Percentiles rank a stretch among this genome's conserved stretches.
These are phyloP conservation scores for Hippocampus guttulatus DNA, from an alignment of 2,113 vertebrate genomes.

Conservation along the genomic window DNA sequence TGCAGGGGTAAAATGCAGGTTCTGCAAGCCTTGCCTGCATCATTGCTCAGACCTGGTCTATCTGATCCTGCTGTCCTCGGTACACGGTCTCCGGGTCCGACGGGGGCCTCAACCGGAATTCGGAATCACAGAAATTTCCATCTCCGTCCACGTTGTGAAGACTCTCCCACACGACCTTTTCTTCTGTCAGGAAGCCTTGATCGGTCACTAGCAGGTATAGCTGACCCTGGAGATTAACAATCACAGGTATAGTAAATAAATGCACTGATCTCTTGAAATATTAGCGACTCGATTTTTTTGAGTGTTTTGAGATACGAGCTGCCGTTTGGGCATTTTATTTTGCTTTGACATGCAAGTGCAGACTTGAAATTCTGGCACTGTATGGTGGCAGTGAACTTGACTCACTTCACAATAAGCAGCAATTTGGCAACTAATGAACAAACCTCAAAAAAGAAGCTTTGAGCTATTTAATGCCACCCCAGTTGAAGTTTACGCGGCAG, in stretches of 20 bases:
- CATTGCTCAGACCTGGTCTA: slow-evolving; percentile 84
- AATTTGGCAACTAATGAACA: too few species aligned
- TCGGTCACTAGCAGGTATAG: slow-evolving; percentile 96
- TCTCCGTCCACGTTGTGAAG: slow-evolving; percentile 97
- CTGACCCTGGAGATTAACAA: slow-evolving; percentile 78
- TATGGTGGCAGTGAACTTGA: not conserved
- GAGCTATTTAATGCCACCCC: too few species aligned
- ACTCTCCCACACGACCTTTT: slow-evolving; percentile 98
- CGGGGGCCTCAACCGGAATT: slow-evolving; percentile 90
- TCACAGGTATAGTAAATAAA: slow-evolving; percentile 2
- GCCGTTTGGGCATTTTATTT: not conserved
- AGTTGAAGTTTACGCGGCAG: too few species aligned
- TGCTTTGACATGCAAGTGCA: too few species aligned
- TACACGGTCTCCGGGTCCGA: slow-evolving; percentile 95
- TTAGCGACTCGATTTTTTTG: not conserved
- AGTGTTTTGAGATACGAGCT: not conserved
- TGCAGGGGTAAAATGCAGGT: slow-evolving; percentile 3
- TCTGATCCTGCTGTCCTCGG: slow-evolving; percentile 96
- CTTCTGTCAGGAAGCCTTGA: slow-evolving; percentile 97
- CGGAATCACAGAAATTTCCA: slow-evolving; percentile 95
- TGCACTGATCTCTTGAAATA: not conserved
- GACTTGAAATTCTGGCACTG: not conserved
- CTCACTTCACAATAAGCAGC: not conserved
- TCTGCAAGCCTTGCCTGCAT: slow-evolving; percentile 35
- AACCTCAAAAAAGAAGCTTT: too few species aligned